phyloP scores from a whole-genome alignment of 2,113 vertebrate genomes.

The Grammomys surdaster region DNA sequence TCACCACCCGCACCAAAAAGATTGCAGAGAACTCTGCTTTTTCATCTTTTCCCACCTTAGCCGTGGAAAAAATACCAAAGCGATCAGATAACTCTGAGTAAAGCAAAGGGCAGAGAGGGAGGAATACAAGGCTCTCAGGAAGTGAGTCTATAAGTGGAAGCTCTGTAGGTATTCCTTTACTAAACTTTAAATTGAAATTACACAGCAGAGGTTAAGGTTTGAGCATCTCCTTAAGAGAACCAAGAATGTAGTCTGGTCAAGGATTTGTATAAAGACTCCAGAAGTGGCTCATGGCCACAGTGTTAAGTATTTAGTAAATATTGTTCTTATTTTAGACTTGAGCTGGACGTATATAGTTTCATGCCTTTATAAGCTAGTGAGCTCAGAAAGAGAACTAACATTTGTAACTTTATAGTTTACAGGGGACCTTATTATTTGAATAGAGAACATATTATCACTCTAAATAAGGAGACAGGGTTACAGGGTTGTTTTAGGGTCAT shows the following conservation, averaged over 20 bases:
- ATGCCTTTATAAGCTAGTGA: constrained; percentile 48
- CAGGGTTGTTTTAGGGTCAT: constrained; percentile 63
- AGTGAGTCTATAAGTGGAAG: constrained; percentile 49
- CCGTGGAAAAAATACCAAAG: constrained; percentile 16
- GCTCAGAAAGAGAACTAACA: constrained; percentile 55
- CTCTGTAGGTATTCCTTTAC: constrained; percentile 40
- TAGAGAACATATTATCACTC: constrained; percentile 45
- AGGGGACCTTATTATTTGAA: constrained; percentile 59
- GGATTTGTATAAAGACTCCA: constrained; percentile 37
- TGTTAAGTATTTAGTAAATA: constrained; percentile 64
- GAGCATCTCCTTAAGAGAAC: not conserved
- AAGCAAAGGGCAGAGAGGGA: not conserved
- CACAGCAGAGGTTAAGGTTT: constrained; percentile 48
- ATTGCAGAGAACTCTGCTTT: not conserved
- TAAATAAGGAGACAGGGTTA: constrained; percentile 65
- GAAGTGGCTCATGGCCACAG: not conserved
- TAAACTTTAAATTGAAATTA: constrained; percentile 68
- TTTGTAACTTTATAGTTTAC: constrained; percentile 69
- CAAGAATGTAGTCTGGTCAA: constrained; percentile 47
- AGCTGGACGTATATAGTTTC: constrained; percentile 49
- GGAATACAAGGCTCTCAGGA: constrained; percentile 2
- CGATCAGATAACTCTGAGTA: constrained; percentile 42
- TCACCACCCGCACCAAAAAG: not conserved
- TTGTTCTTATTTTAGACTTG: constrained; percentile 26
- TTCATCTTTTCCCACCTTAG: constrained; percentile 22